These are phyloP conservation scores for Sinodicranocentrus sp. DNA, from an alignment of 2,888 invertebrate species.

Conservation along the genomic window DNA sequence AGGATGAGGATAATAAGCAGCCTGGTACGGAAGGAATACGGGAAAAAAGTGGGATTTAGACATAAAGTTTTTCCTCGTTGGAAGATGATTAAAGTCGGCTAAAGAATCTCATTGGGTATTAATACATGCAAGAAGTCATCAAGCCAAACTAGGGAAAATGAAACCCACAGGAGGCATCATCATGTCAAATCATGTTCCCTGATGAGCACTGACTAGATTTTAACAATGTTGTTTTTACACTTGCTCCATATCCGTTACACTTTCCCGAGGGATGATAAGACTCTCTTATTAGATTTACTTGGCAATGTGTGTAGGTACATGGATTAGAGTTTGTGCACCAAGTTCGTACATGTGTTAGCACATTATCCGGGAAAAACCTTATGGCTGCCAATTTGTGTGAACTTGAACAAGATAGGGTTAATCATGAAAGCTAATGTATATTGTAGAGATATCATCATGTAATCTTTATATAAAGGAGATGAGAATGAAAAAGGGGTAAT, in stretches of 20 bases:
- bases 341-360: background rate
- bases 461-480: constrained; percentile 46
- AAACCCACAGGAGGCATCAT: constrained; percentile 66
- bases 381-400: constrained; percentile 23
- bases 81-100: background rate
- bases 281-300: constrained; percentile 16
- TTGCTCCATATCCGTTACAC: constrained; percentile 7
- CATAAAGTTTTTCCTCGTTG: constrained; percentile 4
- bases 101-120: constrained; percentile 20
- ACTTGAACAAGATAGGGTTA: constrained; percentile 38
- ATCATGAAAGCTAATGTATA: constrained; percentile 56
- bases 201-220: constrained; percentile 47
- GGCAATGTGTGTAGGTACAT: background rate
- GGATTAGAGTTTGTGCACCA: too few relatives aligned
- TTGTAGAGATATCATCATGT: constrained; percentile 46
- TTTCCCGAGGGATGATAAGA: constrained; percentile 9
- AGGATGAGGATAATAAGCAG: constrained; percentile 75
- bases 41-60: background rate
- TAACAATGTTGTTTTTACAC: constrained; percentile 25
- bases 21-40: constrained; percentile 80
- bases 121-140: constrained; percentile 41
- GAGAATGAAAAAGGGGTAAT: constrained; percentile 47
- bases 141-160: constrained; percentile 39
- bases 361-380: constrained; percentile 8
- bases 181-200: constrained; percentile 55